Evolutionary conservation across 2,797 vertebrate genomes (phyloP), one percentile per base, ranked within the genome.

Genomic region (Tokudaia tokunoshimensis): DNA sequence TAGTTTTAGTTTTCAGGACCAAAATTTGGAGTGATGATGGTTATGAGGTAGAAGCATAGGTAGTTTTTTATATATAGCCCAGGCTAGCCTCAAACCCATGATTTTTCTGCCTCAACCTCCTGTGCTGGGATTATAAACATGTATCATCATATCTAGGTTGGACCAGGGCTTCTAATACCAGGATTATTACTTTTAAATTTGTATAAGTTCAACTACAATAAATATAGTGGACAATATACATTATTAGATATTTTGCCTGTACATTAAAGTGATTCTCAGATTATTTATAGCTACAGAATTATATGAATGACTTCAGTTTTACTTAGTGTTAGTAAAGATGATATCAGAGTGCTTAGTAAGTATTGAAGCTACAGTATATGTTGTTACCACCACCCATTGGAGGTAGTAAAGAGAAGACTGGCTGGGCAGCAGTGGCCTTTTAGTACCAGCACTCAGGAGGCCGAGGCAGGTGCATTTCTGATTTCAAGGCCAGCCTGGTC

Each of bases 261-360:
- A 78, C 75, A 75, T 57, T 94, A 94, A 44, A 74, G 47, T 96
- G 15, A 93, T 91, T 44, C 37, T 92, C 31, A 67, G 61, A 85
- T 74, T 81, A 88, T 84, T 94, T 92, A 75, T 52, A 81, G 2
- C 34, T 93, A 65, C 15, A 65, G 80, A 91, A 74, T 92, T 90
- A 75, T 79, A 76, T 85, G 67, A 85, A 31, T 92, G 34, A 84
- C 41, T 92, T 87, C 7, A 95, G 6, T 94, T 92, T 91, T 94
- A 55, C 80, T 90, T 94, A 75, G 26, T 81, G 2, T 87, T 93
- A 41, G 37, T 94, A 87, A 91, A 72, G 84, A 63, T 95, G 88
- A 89, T 55, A 61, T 67, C 15, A 91, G 79, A 94, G 44, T 91
- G 37, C 61, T 94, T 92, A 91, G 61, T 34, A 55, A 74, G 29